phyloP scores from a whole-genome alignment of 2,113 vertebrate species.

The Ibidorhyncha struthersii region DNA sequence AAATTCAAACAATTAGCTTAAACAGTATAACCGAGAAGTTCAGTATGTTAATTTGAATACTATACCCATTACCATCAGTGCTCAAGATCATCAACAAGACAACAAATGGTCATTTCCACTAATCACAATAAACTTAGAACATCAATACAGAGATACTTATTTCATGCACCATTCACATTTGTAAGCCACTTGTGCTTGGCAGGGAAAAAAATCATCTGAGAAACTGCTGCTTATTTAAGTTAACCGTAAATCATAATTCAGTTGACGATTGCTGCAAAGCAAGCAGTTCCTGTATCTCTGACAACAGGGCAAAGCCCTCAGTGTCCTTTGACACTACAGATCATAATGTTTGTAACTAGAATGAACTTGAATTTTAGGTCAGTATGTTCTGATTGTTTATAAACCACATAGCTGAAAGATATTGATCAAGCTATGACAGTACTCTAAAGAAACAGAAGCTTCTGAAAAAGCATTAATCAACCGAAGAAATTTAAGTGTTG shows the following conservation, averaged over 20 bases:
- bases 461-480: background rate
- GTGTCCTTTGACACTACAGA: background rate
- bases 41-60: background rate
- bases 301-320: background rate
- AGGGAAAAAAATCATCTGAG: background rate
- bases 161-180: background rate
- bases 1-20: background rate
- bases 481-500: background rate
- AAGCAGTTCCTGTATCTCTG: background rate
- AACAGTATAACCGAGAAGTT: background rate
- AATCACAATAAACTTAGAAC: background rate
- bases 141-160: background rate
- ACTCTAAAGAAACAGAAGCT: background rate
- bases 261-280: background rate
- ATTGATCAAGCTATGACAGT: background rate
- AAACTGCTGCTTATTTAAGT: background rate
- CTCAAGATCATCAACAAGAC: background rate
- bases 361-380: background rate
- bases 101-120: background rate
- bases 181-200: background rate
- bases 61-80: background rate
- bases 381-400: background rate
- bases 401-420: background rate
- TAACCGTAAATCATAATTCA: background rate
- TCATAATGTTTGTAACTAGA: background rate